A percentile compares a stretch with the other conserved stretches of the same genome.
Evolutionary conservation across 2,888 invertebrate genomes (phyloP).

Genomic region (Hyppa rectilinea): DNA sequence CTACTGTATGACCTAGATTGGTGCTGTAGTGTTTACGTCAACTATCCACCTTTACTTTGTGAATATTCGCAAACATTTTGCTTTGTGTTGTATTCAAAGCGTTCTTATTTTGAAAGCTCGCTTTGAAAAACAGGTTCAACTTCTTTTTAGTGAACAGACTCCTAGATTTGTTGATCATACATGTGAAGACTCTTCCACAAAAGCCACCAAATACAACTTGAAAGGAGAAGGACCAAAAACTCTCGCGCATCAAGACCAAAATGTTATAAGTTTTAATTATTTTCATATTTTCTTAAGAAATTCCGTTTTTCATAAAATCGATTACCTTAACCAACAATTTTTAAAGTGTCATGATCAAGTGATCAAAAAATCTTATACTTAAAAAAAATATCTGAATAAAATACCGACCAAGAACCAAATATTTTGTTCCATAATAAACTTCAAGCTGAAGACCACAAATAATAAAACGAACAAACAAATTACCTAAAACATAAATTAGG

Average conservation of each 20-base stretch:
- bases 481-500: not conserved
- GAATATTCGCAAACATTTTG: not conserved
- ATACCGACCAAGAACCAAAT: too few relatives aligned
- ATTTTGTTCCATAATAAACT: too few relatives aligned
- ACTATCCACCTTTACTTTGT: not conserved
- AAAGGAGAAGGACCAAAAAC: too few relatives aligned
- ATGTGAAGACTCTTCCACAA: not conserved
- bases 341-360: too few relatives aligned
- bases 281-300: too few relatives aligned
- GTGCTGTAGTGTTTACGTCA: not conserved
- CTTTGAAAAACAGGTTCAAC: slow-evolving; percentile 1
- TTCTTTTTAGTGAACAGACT: not conserved
- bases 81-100: not conserved
- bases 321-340: too few relatives aligned
- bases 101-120: not conserved
- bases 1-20: slow-evolving; percentile 33
- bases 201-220: not conserved
- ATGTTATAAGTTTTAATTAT: too few relatives aligned
- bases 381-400: too few relatives aligned
- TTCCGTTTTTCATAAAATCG: too few relatives aligned
- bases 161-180: not conserved
- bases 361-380: not conserved
- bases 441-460: too few relatives aligned
- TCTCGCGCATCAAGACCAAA: too few relatives aligned
- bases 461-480: too few relatives aligned